Evolutionary conservation across 2,888 invertebrate genomes (phyloP).

Genomic region (Drosophila atripex): DNA sequence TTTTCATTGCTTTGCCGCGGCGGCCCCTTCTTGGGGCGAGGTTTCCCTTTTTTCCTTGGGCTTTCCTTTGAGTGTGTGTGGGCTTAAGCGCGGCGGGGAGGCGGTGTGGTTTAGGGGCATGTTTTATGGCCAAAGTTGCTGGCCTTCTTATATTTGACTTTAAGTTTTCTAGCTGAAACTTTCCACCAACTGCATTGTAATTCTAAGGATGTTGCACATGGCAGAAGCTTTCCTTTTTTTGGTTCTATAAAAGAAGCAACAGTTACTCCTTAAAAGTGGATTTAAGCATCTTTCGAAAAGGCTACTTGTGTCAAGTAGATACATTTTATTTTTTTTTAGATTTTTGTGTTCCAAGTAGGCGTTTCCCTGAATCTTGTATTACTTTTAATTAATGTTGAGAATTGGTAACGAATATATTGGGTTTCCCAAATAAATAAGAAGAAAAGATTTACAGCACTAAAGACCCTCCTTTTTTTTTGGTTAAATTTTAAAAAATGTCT

Average conservation of each 20-base stretch:
- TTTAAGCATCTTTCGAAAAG: not conserved
- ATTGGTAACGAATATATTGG: no score
- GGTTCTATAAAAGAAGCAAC: slow-evolving; percentile 26
- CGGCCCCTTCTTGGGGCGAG: not conserved
- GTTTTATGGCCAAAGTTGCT: slow-evolving; percentile 39
- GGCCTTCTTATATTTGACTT: slow-evolving; percentile 40
- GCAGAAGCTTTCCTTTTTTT: slow-evolving; percentile 20
- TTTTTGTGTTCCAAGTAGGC: not conserved
- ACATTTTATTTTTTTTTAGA: not conserved
- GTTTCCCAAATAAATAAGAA: no score
- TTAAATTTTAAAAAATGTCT: no score
- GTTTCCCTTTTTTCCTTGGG: slow-evolving; percentile 2
- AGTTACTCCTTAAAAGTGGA: slow-evolving; percentile 15
- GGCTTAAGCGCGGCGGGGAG: not conserved
- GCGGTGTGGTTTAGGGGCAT: slow-evolving; percentile 15
- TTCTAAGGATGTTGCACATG: slow-evolving; percentile 25
- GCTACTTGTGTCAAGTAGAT: not conserved
- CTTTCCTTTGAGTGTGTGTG: slow-evolving; percentile 11
- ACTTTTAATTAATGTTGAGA: no score
- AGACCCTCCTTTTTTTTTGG: no score
- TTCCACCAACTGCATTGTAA: slow-evolving; percentile 34
- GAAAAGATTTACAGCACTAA: no score
- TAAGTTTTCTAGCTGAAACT: slow-evolving; percentile 33
- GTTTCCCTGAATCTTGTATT: not conserved
- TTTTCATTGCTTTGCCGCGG: slow-evolving; percentile 67